Conservation (phyloP, 2,888 invertebrate genomes). For the Endotricha flammealis region DNA sequence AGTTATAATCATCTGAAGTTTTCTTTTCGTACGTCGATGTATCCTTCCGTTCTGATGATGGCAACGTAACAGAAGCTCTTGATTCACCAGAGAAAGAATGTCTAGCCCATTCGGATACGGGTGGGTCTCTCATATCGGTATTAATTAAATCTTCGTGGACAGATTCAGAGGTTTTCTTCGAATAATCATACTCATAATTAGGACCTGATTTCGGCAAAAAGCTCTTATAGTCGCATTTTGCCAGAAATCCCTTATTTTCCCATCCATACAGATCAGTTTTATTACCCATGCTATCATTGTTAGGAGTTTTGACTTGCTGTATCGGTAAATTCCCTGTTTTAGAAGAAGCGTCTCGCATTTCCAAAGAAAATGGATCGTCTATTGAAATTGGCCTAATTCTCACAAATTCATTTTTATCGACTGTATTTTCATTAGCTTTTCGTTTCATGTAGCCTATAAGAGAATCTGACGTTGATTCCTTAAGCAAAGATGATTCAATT, state of each 20-base stretch:
- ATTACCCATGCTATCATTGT: constrained; percentile 58
- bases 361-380: constrained; percentile 68
- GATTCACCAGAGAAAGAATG: constrained; percentile 62
- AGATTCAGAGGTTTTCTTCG: constrained; percentile 36
- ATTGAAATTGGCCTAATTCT: constrained; percentile 66
- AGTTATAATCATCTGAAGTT: constrained; percentile 56
- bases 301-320: constrained; percentile 56
- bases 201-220: constrained; percentile 36
- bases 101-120: constrained; percentile 47
- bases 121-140: constrained; percentile 33
- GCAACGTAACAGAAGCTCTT: constrained; percentile 50
- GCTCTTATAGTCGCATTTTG: constrained; percentile 50
- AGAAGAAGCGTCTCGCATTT: constrained; percentile 38
- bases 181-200: constrained; percentile 36
- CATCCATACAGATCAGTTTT: constrained; percentile 72
- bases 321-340: constrained; percentile 38
- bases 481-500: constrained; percentile 56
- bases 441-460: constrained; percentile 60
- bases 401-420: constrained; percentile 52
- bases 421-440: constrained; percentile 31
- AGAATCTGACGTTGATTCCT: constrained; percentile 69
- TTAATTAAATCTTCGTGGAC: constrained; percentile 30
- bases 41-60: constrained; percentile 55
- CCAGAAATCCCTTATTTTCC: constrained; percentile 74
- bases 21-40: constrained; percentile 47